phyloP scores from a whole-genome alignment of 2,888 invertebrate genomes.

The Dynastes maya region DNA sequence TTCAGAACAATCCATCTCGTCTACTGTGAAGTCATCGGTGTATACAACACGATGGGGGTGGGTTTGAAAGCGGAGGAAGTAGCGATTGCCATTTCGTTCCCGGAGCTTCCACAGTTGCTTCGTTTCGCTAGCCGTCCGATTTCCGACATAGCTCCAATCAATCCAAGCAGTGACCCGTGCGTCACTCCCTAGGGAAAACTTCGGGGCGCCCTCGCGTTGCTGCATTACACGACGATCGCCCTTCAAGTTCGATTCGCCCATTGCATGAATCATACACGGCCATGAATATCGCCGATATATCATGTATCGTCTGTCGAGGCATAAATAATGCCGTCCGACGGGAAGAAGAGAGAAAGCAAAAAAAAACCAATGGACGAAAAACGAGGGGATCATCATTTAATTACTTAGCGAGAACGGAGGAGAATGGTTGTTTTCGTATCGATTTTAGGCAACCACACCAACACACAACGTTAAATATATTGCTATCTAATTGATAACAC shows the following conservation, averaged over 20 bases:
- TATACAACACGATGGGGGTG: constrained; percentile 4
- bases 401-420: constrained; percentile 20
- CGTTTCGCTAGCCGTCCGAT: constrained; percentile 57
- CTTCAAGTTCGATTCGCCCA: constrained; percentile 51
- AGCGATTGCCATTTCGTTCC: constrained; percentile 47
- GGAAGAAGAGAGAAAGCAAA: constrained; percentile 3
- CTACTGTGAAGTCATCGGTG: neutral
- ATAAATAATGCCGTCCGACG: constrained; percentile 29
- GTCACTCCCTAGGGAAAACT: constrained; percentile 57
- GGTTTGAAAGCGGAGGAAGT: constrained; percentile 18
- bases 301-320: constrained; percentile 41
- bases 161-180: constrained; percentile 61
- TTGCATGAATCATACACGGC: constrained; percentile 50
- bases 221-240: constrained; percentile 51
- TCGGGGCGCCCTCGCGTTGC: constrained; percentile 29
- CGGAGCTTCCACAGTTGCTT: constrained; percentile 48
- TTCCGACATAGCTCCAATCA: constrained; percentile 61
- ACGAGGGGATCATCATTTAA: constrained; percentile 43
- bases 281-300: constrained; percentile 49
- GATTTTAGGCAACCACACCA: constrained; percentile 36
- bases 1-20: constrained; percentile 16
- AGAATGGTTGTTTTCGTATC: constrained; percentile 17
- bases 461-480: constrained; percentile 25
- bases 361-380: constrained; percentile 23
- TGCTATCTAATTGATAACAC: constrained; percentile 37